Conservation (phyloP, 2,888 invertebrate species). For the Timema podura region DNA sequence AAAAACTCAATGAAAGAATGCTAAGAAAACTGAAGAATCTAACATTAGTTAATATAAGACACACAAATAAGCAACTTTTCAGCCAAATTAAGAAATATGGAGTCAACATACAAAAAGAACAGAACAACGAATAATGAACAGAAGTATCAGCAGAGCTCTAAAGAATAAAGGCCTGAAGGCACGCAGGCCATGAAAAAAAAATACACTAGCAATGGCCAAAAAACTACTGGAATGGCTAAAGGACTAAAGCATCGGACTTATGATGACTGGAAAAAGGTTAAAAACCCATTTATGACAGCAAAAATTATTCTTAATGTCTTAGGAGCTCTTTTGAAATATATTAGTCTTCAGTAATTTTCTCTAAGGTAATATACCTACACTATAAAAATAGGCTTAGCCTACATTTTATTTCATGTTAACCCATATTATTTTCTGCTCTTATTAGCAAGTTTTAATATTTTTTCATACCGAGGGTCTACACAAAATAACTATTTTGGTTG, state of each 20-base stretch:
- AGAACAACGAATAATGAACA: too few species aligned
- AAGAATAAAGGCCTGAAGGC: background rate
- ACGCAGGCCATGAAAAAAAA: constrained; percentile 2
- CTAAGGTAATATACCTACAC: background rate
- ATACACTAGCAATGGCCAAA: background rate
- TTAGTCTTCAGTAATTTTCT: background rate
- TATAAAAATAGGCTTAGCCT: background rate
- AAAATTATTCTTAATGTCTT: background rate
- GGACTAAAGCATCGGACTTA: background rate
- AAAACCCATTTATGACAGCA: background rate
- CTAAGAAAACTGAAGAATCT: background rate
- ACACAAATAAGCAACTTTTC: background rate
- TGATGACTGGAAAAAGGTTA: background rate
- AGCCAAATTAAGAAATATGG: background rate
- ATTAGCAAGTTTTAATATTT: too few species aligned
- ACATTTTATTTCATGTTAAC: background rate
- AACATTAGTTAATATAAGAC: background rate
- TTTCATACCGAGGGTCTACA: background rate
- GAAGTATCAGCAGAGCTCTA: background rate
- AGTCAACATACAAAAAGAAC: background rate
- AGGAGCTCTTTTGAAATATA: too few species aligned
- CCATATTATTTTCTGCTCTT: too few species aligned
- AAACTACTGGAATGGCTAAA: background rate
- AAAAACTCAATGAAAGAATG: background rate
- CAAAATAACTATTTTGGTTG: background rate